These are phyloP conservation scores for Tineola bisselliella DNA, from an alignment of 2,888 invertebrate species.

Conservation along the genomic window DNA sequence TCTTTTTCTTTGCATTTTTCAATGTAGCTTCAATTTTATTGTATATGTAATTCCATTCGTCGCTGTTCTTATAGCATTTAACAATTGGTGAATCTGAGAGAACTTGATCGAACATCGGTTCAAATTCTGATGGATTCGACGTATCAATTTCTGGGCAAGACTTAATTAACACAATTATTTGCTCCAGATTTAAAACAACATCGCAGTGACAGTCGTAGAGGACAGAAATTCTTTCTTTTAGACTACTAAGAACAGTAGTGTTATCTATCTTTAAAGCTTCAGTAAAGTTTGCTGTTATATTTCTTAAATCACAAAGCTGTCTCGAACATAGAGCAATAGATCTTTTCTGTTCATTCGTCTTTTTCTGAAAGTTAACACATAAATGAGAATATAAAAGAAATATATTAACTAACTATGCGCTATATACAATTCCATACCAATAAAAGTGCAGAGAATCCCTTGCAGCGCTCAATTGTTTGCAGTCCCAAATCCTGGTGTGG, in stretches of 20 bases:
- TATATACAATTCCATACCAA: no score
- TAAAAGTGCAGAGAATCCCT: constrained; percentile 84
- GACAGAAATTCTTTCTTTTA: constrained; percentile 41
- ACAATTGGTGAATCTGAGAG: constrained; percentile 45
- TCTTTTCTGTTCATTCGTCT: constrained; percentile 74
- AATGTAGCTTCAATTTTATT: constrained; percentile 40
- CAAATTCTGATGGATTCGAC: constrained; percentile 22
- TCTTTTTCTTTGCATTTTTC: constrained; percentile 43
- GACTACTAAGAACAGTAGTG: constrained; percentile 34
- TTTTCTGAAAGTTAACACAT: constrained; percentile 48
- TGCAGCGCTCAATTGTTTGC: constrained; percentile 84
- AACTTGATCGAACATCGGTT: constrained; percentile 45
- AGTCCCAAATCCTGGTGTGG: constrained; percentile 83
- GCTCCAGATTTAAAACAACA: constrained; percentile 69
- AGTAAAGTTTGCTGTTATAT: constrained; percentile 48
- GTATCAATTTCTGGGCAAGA: constrained; percentile 43
- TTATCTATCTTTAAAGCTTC: constrained; percentile 39
- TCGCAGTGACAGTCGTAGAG: constrained; percentile 61
- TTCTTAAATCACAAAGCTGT: constrained; percentile 65
- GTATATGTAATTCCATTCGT: constrained; percentile 44
- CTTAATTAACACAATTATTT: constrained; percentile 73
- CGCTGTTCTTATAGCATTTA: constrained; percentile 44
- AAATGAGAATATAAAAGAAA: background rate
- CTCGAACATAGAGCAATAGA: constrained; percentile 68
- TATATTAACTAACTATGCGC: no score